Base-by-base conservation (phyloP, 2,888 invertebrate species). In the Dryobotodes eremita region DNA sequence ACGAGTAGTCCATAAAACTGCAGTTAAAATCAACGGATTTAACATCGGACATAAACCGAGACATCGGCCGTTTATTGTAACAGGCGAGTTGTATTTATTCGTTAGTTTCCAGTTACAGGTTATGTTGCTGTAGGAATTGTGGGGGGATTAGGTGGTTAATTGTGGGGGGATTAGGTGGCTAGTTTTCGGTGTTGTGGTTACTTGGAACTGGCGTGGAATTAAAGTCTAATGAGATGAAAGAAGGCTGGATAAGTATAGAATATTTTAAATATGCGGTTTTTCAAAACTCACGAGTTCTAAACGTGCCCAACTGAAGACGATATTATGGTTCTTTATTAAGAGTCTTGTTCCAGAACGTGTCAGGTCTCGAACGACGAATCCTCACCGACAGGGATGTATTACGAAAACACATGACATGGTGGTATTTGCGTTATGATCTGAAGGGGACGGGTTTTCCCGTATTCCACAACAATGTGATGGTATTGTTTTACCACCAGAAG, bases 1-100 rank as follows among this genome's bases (percentile, higher is more conserved):
- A 93, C 93, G 89, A 91, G 94, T 94, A 94, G 94, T 94, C 92
- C 90, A 94, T 94, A 94, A 94, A 94, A 94, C 88, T 82, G 92
- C 90, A 93, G 93, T 94, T 92, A 94, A 92, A 90, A 88, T 89
- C 86, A 88, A 87, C 83, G 68, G 87, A 84, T 87, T 89, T 88
- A 79, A 89, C 84, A 83, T 82, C 77, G 89, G 71, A 89, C 83
- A 88, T 89, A 89, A 90, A 88, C 76, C 75, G 81, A 79, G 82
- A 89, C 84, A 84, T 84, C 73, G 80, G 31, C 66, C 74, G 79
- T 89, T 88, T 89, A 84, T 89, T 83, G 86, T 81, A 82, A 77
- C 89, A 88, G 82, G 70, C 81, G 42, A 36, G 70, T 62, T 82
- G 76, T 87, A 82, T 90, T 90, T 88, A 86, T 89, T 86, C 70